Evolutionary conservation across 2,797 vertebrate genomes (phyloP), one percentile per base, ranked within the genome.

Genomic region (Nannoperca australis): DNA sequence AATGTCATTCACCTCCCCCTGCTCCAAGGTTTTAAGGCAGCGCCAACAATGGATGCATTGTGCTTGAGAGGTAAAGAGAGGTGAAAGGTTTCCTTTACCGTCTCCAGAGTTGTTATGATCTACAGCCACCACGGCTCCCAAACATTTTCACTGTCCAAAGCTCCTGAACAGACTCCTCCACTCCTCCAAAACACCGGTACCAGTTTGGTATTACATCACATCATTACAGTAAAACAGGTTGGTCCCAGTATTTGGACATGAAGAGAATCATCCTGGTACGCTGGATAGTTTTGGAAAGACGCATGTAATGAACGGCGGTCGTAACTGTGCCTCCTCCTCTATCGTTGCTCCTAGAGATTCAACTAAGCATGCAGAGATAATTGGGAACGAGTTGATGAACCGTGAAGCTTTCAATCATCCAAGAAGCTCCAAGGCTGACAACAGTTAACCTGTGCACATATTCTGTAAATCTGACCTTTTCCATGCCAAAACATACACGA

Each of bases 1-100:
- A 91, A 93, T 90, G 90, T 83, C 92, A 90, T 87, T 85, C 79
- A 88, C 83, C 86, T 76, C 78, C 86, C 88, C 90, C 85, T 77
- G 78, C 72, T 45, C 56, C 6, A 0, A 17, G 71, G 69, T 87
- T 88, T 89, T 54, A 87, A 90, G 69, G 74, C 69, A 34, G 55
- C 66, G 0, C 54, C 50, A 49, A 95, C 93, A 94, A 93, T 89
- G 85, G 74, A 56, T 2, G 73, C 83, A 88, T 81, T 94, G 90
- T 93, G 66, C 67, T 60, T 59, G 36, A 24, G 73, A 78, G 77
- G 79, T 79, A 90, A 78, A 80, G 81, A 72, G 79, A 89, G 84
- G 87, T 60, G 69, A 78, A 76, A 74, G 83, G 76, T 82, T 73
- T 62, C 60, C 47, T 60, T 76, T 50, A 77, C 47, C 73, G 78